Evolutionary conservation across 1,140 invertebrate species (phyloP).

Genomic region (Drosophila micromelanica): DNA sequence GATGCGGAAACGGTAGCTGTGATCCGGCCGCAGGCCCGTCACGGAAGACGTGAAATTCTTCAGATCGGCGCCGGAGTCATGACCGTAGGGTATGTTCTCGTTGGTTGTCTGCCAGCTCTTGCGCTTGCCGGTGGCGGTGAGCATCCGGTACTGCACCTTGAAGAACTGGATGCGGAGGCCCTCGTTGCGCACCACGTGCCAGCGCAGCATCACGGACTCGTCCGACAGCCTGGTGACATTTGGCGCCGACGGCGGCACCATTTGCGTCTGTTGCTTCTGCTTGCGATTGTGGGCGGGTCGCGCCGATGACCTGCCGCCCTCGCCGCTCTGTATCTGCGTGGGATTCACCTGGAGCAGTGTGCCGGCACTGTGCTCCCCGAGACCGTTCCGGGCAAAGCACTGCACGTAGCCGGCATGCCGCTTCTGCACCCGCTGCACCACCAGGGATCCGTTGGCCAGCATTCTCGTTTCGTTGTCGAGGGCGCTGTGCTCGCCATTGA

Average conservation of each 20-base stretch:
- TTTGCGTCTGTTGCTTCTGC: conserved; percentile 56
- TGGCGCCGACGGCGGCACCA: conserved; percentile 94
- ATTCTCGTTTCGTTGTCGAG: conserved; percentile 86
- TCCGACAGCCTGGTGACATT: conserved; percentile 93
- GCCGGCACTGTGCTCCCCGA: conserved; percentile 88
- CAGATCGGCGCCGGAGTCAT: conserved; percentile 87
- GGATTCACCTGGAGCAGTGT: conserved; percentile 90
- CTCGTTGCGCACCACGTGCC: conserved; percentile 91
- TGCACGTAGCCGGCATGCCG: conserved; percentile 94
- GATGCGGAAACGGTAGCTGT: conserved; percentile 92
- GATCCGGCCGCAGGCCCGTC: conserved; percentile 89
- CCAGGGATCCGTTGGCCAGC: conserved; percentile 86
- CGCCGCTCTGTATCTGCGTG: conserved; percentile 87
- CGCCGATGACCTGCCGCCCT: conserved; percentile 20
- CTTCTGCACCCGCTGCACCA: conserved; percentile 89
- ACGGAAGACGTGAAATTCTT: conserved; percentile 86
- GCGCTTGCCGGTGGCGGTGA: conserved; percentile 67
- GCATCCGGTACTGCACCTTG: conserved; percentile 87
- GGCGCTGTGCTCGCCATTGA: conserved; percentile 90
- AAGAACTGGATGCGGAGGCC: conserved; percentile 94
- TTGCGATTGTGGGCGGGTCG: conserved; percentile 20
- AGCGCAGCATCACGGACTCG: conserved; percentile 95
- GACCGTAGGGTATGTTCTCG: conserved; percentile 90
- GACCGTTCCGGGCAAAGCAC: conserved; percentile 92
- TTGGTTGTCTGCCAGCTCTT: conserved; percentile 92